These are phyloP conservation scores for Garra rufa DNA, from an alignment of 2,113 vertebrate species.

Conservation along the genomic window DNA sequence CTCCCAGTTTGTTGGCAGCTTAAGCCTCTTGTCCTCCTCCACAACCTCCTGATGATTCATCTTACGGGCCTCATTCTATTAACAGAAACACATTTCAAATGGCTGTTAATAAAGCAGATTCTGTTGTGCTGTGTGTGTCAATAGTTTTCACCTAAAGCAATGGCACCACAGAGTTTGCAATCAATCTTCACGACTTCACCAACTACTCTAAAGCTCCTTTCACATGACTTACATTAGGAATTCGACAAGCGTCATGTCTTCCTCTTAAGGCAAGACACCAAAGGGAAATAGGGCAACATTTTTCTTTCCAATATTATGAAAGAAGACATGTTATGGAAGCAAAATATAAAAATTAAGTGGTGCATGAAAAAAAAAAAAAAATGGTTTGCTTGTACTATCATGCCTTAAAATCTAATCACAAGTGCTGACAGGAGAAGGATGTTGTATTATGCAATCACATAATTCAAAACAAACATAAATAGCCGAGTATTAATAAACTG, in stretches of 20 bases:
- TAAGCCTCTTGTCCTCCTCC: slow-evolving; percentile 92
- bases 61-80: slow-evolving; percentile 92
- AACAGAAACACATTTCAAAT: background rate
- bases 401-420: background rate
- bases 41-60: slow-evolving; percentile 93
- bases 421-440: background rate
- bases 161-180: background rate
- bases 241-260: background rate
- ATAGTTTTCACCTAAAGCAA: background rate
- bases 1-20: slow-evolving; percentile 94
- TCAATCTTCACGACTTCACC: background rate
- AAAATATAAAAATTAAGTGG: background rate
- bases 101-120: background rate
- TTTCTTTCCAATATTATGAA: background rate
- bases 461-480: no score
- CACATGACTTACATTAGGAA: background rate
- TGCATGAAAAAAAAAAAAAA: background rate
- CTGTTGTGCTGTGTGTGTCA: background rate
- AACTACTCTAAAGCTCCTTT: background rate
- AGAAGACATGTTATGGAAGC: background rate
- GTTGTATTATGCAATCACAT: no score
- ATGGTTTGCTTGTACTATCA: background rate
- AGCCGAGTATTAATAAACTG: background rate
- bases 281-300: background rate
- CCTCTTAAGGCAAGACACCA: background rate